Percentiles rank a stretch among this genome's conserved stretches.
These are phyloP conservation scores for Heteromurus nitidus DNA, from an alignment of 2,888 invertebrate species.

Conservation along the genomic window DNA sequence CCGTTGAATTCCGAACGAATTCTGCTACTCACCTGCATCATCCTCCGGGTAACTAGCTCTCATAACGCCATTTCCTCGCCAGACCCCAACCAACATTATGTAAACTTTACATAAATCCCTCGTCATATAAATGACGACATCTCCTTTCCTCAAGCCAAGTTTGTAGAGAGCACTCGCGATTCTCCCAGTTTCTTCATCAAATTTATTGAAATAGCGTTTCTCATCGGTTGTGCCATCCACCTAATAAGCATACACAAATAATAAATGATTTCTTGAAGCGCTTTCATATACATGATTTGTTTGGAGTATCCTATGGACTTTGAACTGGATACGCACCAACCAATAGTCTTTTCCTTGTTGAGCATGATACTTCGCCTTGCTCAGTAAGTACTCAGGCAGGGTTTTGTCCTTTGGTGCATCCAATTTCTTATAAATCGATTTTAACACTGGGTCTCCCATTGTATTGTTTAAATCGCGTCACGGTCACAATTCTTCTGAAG, in stretches of 20 bases:
- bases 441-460: background rate
- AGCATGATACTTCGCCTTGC: constrained; percentile 35
- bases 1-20: no score
- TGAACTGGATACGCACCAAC: constrained; percentile 40
- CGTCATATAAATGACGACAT: constrained; percentile 69
- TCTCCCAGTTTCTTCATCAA: constrained; percentile 74
- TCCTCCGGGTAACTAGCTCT: constrained; percentile 70
- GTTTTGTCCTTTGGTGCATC: constrained; percentile 40
- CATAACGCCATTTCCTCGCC: constrained; percentile 69
- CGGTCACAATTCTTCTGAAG: no score
- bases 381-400: constrained; percentile 50
- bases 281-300: background rate
- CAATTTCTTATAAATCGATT: constrained; percentile 9
- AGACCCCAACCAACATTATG: constrained; percentile 67
- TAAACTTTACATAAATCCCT: constrained; percentile 60
- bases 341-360: constrained; percentile 20
- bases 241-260: constrained; percentile 75
- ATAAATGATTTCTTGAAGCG: background rate
- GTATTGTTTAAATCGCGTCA: no score
- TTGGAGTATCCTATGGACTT: background rate
- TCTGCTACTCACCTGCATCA: constrained; percentile 56
- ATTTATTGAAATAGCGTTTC: constrained; percentile 78
- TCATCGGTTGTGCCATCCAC: constrained; percentile 80
- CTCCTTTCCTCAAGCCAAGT: constrained; percentile 68
- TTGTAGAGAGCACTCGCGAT: constrained; percentile 69